Evolutionary conservation across 2,113 vertebrate genomes (phyloP).

Genomic region (Brachyistius frenatus): DNA sequence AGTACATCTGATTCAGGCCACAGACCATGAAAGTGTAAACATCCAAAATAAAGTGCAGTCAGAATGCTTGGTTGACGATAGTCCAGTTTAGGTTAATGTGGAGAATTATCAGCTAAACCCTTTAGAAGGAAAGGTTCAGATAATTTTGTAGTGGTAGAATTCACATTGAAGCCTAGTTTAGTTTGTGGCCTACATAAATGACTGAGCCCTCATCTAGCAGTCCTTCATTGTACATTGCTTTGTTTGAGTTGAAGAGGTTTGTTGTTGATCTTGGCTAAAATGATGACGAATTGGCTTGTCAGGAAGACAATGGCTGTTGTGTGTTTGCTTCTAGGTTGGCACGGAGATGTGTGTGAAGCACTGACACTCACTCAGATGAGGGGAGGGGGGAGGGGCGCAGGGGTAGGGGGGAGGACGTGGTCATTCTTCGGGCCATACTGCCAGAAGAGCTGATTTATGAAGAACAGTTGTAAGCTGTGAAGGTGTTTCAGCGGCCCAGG

Average conservation of each 20-base stretch:
- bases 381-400: no score
- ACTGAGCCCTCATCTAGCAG: constrained; percentile 38
- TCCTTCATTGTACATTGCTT: constrained; percentile 37
- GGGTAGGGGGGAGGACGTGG: no score
- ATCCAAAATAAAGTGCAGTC: neutral
- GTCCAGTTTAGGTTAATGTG: neutral
- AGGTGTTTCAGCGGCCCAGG: neutral
- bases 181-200: constrained; percentile 13
- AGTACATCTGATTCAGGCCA: neutral
- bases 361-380: neutral
- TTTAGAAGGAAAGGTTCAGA: neutral
- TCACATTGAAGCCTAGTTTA: constrained; percentile 15
- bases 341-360: neutral
- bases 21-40: neutral
- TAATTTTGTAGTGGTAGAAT: neutral
- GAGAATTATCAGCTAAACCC: neutral
- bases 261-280: constrained; percentile 60
- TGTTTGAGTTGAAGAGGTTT: constrained; percentile 60
- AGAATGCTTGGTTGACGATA: neutral
- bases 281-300: constrained; percentile 51
- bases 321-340: constrained; percentile 26
- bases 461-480: neutral
- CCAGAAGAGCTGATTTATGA: neutral
- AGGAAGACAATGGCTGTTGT: constrained; percentile 58
- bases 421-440: neutral